Percentiles rank a stretch among this genome's conserved stretches.
phyloP scores from a whole-genome alignment of 2,797 vertebrate species.

The Anabas testudineus region DNA sequence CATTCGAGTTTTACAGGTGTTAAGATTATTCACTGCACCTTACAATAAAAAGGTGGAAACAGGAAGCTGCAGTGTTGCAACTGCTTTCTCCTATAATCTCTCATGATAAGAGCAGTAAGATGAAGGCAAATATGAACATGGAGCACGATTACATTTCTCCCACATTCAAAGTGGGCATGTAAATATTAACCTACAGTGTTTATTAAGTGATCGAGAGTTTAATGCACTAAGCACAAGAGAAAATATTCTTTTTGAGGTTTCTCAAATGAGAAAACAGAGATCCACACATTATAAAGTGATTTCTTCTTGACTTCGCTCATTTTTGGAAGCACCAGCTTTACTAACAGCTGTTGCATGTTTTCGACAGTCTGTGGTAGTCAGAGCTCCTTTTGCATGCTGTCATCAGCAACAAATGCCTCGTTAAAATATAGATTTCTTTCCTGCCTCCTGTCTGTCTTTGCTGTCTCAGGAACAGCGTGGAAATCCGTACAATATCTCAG shows the following conservation, averaged over 20 bases:
- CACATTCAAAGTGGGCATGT: slow-evolving; percentile 1
- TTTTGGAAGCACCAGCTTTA: not conserved
- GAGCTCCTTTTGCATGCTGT: not conserved
- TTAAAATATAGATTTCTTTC: slow-evolving; percentile 8
- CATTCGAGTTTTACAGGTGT: slow-evolving; percentile 33
- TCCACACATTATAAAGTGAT: not conserved
- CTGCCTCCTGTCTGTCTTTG: too few relatives aligned
- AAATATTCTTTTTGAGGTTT: not conserved
- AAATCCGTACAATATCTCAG: not conserved
- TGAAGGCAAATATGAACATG: slow-evolving; percentile 7
- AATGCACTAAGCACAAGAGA: not conserved
- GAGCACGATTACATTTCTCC: slow-evolving; percentile 14
- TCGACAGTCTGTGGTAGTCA: not conserved
- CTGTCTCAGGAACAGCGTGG: not conserved
- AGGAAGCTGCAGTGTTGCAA: not conserved
- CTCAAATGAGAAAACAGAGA: slow-evolving; percentile 8
- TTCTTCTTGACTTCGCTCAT: not conserved
- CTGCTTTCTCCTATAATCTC: slow-evolving; percentile 25
- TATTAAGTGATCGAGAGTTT: not conserved
- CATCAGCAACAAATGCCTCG: slow-evolving; percentile 14
- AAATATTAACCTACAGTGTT: not conserved
- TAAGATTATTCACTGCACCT: slow-evolving; percentile 25
- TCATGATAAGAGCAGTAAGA: slow-evolving; percentile 29
- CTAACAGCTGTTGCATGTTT: slow-evolving; percentile 7
- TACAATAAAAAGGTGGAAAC: slow-evolving; percentile 28